Evolutionary conservation across 2,888 invertebrate genomes (phyloP).

Genomic region (Nysson spinosus): DNA sequence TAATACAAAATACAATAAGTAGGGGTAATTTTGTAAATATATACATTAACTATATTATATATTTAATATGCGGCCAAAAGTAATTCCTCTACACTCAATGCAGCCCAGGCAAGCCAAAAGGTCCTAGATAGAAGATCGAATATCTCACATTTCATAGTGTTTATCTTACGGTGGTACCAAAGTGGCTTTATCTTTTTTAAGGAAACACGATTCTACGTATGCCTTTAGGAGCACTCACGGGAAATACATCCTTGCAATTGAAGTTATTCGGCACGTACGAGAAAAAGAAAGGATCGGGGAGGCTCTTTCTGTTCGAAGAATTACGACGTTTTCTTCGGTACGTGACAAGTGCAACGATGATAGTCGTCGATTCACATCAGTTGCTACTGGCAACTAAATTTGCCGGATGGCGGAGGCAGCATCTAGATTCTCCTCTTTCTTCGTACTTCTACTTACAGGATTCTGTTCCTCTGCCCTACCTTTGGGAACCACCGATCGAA

Average conservation of each 20-base stretch:
- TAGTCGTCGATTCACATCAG: constrained; percentile 27
- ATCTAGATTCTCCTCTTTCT: constrained; percentile 17
- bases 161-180: too few relatives aligned
- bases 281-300: background rate
- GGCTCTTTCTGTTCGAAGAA: constrained; percentile 9
- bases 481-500: constrained; percentile 46
- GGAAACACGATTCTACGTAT: background rate
- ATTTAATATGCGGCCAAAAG: too few relatives aligned
- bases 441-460: background rate
- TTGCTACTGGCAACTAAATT: constrained; percentile 40
- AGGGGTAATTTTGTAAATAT: too few relatives aligned
- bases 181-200: background rate
- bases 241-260: background rate
- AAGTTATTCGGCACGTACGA: constrained; percentile 6
- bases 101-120: too few relatives aligned
- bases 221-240: background rate
- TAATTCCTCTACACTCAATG: too few relatives aligned
- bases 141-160: too few relatives aligned
- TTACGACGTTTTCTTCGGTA: constrained; percentile 26
- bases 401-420: constrained; percentile 18
- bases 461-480: constrained; percentile 15
- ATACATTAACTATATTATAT: too few relatives aligned
- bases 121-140: too few relatives aligned
- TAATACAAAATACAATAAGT: too few relatives aligned
- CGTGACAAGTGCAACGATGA: constrained; percentile 41